These are phyloP conservation scores for Ellobius talpinus DNA, from an alignment of 2,113 vertebrate genomes.

Conservation along the genomic window DNA sequence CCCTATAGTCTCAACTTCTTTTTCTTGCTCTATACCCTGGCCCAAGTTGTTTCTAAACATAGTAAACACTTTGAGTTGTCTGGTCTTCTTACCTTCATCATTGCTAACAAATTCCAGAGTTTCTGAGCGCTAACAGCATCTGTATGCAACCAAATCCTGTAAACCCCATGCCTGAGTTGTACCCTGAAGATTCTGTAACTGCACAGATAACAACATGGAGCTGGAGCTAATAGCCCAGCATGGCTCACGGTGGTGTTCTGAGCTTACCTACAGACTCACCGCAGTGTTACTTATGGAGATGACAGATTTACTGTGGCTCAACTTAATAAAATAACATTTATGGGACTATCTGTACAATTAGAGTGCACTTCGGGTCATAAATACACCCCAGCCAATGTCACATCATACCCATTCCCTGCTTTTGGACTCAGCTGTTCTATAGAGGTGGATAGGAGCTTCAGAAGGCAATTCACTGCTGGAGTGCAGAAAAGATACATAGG, in stretches of 20 bases:
- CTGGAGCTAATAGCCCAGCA: slow-evolving; percentile 3
- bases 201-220: accelerated
- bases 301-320: slow-evolving; percentile 75
- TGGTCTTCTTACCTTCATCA: neutral
- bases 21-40: neutral
- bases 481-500: neutral
- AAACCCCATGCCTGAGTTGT: neutral
- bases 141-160: neutral
- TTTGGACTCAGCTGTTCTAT: neutral
- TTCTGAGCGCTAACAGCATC: neutral
- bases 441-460: neutral
- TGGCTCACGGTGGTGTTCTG: slow-evolving; percentile 14
- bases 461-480: neutral
- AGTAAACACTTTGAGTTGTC: neutral
- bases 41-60: neutral
- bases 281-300: slow-evolving; percentile 29
- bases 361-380: slow-evolving; percentile 27
- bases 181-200: slow-evolving; percentile 24
- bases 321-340: slow-evolving; percentile 67
- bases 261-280: slow-evolving; percentile 15
- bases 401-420: accelerated
- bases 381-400: neutral
- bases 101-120: neutral
- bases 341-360: slow-evolving; percentile 59
- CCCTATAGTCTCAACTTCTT: neutral